A percentile compares a stretch with the other conserved stretches of the same genome.
These are phyloP conservation scores for Columba livia DNA, from an alignment of 2,113 vertebrate genomes.

Conservation along the genomic window DNA sequence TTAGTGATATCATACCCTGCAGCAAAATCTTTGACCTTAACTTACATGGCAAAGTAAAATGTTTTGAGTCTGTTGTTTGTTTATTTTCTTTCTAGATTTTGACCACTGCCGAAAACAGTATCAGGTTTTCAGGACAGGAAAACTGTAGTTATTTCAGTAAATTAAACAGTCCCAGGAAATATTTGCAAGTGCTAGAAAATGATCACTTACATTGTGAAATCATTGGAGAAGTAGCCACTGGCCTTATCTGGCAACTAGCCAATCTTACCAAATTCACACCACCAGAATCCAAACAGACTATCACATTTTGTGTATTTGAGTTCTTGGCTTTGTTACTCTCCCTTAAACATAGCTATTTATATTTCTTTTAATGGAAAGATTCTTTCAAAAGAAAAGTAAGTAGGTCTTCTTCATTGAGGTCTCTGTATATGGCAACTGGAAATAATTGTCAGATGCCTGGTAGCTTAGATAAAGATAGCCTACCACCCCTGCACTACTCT, in stretches of 20 bases:
- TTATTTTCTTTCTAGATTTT: neutral
- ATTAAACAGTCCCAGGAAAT: neutral
- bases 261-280: neutral
- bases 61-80: neutral
- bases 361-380: neutral
- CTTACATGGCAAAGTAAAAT: neutral
- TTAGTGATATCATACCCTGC: neutral
- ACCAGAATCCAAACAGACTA: neutral
- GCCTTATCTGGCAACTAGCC: neutral
- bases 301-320: neutral
- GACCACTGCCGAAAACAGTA: neutral
- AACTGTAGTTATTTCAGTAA: neutral
- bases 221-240: neutral
- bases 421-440: neutral
- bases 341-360: neutral
- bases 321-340: neutral
- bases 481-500: neutral
- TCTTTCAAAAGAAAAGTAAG: neutral
- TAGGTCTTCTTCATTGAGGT: neutral
- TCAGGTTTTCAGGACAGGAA: neutral
- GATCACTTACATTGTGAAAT: neutral
- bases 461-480: neutral
- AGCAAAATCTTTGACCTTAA: neutral
- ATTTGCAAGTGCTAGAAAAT: neutral
- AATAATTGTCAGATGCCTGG: neutral